Percentiles rank a stretch among this genome's conserved stretches.
Conservation (phyloP, 2,888 invertebrate genomes). For the Altica lythri region DNA sequence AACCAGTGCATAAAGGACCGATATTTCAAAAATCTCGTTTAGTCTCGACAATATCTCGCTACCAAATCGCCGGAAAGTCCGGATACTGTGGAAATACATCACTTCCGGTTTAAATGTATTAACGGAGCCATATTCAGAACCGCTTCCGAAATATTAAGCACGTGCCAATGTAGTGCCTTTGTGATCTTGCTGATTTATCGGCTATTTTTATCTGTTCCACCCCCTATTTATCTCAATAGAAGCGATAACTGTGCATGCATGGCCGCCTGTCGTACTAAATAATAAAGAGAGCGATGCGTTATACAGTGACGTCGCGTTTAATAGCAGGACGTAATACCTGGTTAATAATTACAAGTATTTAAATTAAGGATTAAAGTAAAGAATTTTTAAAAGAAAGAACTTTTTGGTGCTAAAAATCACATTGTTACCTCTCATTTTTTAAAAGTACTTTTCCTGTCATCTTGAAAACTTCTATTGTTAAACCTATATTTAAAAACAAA, state of each 20-base stretch:
- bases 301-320: too few relatives aligned
- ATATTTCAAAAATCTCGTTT: conserved; percentile 26
- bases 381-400: too few relatives aligned
- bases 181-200: conserved; percentile 33
- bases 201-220: conserved; percentile 34
- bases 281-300: conserved; percentile 25
- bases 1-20: conserved; percentile 24
- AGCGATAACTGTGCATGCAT: conserved; percentile 25
- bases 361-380: too few relatives aligned
- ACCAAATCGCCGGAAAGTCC: conserved; percentile 24
- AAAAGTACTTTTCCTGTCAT: too few relatives aligned
- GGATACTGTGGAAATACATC: conserved; percentile 38
- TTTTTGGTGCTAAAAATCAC: too few relatives aligned
- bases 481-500: too few relatives aligned
- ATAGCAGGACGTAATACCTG: too few relatives aligned
- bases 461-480: too few relatives aligned
- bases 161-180: conserved; percentile 34
- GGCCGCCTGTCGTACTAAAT: conserved; percentile 17
- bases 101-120: conserved; percentile 41
- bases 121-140: conserved; percentile 35
- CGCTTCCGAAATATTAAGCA: conserved; percentile 39
- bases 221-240: conserved; percentile 38
- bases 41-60: conserved; percentile 13
- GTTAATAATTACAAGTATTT: too few relatives aligned
- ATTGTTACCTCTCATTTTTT: too few relatives aligned